phyloP scores from a whole-genome alignment of 2,888 invertebrate species.

The Portevinia maculata region DNA sequence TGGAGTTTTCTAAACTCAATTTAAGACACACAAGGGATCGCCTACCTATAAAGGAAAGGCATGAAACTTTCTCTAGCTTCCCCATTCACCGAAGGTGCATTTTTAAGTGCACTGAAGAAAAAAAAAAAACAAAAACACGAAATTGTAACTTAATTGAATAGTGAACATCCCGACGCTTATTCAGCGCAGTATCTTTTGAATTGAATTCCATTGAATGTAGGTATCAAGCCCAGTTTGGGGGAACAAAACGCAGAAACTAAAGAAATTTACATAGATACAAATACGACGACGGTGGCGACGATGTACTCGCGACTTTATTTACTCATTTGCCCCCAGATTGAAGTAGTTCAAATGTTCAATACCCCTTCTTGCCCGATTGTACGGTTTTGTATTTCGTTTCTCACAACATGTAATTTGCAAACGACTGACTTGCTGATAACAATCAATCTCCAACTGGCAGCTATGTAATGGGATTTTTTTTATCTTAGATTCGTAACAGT shows the following conservation, averaged over 20 bases:
- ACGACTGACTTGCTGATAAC: constrained; percentile 58
- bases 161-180: constrained; percentile 53
- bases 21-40: constrained; percentile 59
- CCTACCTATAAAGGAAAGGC: constrained; percentile 27
- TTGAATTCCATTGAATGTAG: constrained; percentile 62
- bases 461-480: constrained; percentile 37
- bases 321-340: neutral
- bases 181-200: constrained; percentile 51
- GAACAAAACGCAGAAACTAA: constrained; percentile 8
- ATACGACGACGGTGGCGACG: neutral
- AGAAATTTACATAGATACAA: neutral
- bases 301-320: constrained; percentile 3
- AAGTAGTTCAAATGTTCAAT: constrained; percentile 51
- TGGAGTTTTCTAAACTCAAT: constrained; percentile 56
- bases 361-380: constrained; percentile 29
- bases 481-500: constrained; percentile 18
- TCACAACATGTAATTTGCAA: constrained; percentile 65
- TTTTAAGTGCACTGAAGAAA: constrained; percentile 4
- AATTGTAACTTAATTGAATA: neutral
- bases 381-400: constrained; percentile 33
- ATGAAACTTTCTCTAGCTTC: constrained; percentile 54
- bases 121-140: neutral
- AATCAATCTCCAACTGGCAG: constrained; percentile 51
- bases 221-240: constrained; percentile 28
- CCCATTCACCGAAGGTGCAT: constrained; percentile 17